Conservation (phyloP, 1,140 invertebrate genomes). For the Drosophila varians region DNA sequence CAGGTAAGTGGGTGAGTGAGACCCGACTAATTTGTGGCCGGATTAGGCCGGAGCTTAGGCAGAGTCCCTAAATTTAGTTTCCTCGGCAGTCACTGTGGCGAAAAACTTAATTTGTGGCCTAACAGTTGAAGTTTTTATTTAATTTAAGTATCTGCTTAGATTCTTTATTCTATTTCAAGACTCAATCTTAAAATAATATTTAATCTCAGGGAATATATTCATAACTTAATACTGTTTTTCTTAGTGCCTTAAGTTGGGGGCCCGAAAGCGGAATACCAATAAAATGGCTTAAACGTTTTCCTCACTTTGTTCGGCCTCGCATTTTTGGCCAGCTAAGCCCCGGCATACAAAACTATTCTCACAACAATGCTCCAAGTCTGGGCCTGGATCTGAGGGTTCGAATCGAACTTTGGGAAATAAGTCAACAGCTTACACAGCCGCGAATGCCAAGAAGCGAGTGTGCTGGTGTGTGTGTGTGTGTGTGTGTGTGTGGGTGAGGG, state of each 20-base stretch:
- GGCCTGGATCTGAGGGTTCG: constrained; percentile 3
- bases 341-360: constrained; percentile 46
- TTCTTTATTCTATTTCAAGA: no score
- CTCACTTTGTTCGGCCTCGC: constrained; percentile 38
- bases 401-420: constrained; percentile 71
- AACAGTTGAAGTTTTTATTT: background rate
- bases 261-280: constrained; percentile 25
- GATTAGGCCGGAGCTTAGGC: constrained; percentile 23
- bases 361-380: constrained; percentile 23
- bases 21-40: constrained; percentile 27
- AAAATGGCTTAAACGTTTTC: constrained; percentile 38
- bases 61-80: constrained; percentile 25
- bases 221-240: background rate
- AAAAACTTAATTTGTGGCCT: background rate
- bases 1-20: constrained; percentile 32
- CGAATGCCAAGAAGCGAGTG: constrained; percentile 48
- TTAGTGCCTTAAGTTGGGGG: background rate
- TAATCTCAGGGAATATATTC: background rate
- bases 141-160: background rate
- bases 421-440: constrained; percentile 75
- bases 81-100: background rate
- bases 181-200: no score
- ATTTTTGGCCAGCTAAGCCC: constrained; percentile 32
- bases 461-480: background rate
- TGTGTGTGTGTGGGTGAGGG: background rate